A percentile compares a stretch with the other conserved stretches of the same genome.
Evolutionary conservation across 1,140 invertebrate genomes (phyloP).

Genomic region (Babylonia areolata): DNA sequence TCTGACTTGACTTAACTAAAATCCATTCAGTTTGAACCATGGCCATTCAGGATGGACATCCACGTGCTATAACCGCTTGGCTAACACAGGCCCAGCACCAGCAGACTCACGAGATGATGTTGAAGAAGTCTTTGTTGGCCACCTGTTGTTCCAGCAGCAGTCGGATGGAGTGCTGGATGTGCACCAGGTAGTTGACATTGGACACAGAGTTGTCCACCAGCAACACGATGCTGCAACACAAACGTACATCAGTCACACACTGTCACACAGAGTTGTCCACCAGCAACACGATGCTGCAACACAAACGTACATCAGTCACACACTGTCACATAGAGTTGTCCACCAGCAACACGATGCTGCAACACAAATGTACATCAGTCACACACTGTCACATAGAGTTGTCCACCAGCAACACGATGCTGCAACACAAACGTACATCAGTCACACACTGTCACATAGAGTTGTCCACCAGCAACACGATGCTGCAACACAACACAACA

Average conservation of each 20-base stretch:
- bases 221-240: slow-evolving; percentile 69
- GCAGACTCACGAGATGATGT: slow-evolving; percentile 73
- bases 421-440: slow-evolving; percentile 41
- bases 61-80: too few species aligned
- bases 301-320: background rate
- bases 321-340: slow-evolving; percentile 75
- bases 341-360: slow-evolving; percentile 74
- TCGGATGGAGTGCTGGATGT: slow-evolving; percentile 76
- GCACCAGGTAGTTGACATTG: slow-evolving; percentile 75
- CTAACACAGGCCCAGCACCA: too few species aligned
- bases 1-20: too few species aligned
- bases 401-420: slow-evolving; percentile 75
- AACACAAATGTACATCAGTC: background rate
- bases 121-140: slow-evolving; percentile 75
- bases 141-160: slow-evolving; percentile 76
- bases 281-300: slow-evolving; percentile 72
- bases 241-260: background rate
- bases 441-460: too few species aligned
- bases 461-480: too few species aligned
- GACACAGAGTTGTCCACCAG: slow-evolving; percentile 74
- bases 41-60: too few species aligned
- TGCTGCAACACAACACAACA: too few species aligned
- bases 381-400: too few species aligned
- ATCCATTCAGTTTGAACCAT: too few species aligned
- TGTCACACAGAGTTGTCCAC: slow-evolving; percentile 75